A percentile compares a stretch with the other conserved stretches of the same genome.
Conservation (phyloP, 2,797 vertebrate genomes). For the Coccyzus lansbergi region DNA sequence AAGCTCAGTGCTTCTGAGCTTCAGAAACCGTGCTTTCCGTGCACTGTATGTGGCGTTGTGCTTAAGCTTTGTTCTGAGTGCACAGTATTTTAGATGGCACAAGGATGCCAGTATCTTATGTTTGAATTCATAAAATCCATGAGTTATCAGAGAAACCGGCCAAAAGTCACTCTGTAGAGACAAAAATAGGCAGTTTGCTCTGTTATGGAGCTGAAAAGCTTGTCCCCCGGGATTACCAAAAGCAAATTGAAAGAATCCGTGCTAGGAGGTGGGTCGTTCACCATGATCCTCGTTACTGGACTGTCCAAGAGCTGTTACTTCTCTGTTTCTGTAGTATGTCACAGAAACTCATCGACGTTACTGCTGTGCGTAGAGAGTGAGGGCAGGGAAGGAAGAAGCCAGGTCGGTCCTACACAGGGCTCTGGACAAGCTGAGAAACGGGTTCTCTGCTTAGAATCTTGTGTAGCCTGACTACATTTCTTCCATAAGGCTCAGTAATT, state of each 20-base stretch:
- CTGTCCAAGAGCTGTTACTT: neutral
- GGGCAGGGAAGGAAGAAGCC: neutral
- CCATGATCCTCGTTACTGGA: too few species aligned
- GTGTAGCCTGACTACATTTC: too few species aligned
- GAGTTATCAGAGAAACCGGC: neutral
- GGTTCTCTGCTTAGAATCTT: neutral
- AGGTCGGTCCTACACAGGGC: neutral
- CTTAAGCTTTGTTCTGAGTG: too few species aligned
- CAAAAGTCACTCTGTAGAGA: neutral
- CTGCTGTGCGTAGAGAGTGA: too few species aligned
- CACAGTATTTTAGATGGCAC: neutral
- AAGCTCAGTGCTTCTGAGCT: neutral
- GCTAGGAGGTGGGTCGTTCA: neutral
- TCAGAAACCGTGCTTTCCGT: neutral
- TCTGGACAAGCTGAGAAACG: neutral
- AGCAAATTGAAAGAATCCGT: neutral
- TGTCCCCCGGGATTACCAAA: neutral
- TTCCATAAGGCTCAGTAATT: neutral
- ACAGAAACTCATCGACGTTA: neutral
- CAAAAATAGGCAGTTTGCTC: neutral
- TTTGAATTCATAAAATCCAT: neutral
- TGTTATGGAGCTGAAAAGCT: neutral
- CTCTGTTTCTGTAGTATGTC: fast-evolving
- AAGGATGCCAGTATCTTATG: fast-evolving
- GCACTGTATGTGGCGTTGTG: neutral